Evolutionary conservation across 2,888 invertebrate species (phyloP).

Genomic region (Luperina testacea): DNA sequence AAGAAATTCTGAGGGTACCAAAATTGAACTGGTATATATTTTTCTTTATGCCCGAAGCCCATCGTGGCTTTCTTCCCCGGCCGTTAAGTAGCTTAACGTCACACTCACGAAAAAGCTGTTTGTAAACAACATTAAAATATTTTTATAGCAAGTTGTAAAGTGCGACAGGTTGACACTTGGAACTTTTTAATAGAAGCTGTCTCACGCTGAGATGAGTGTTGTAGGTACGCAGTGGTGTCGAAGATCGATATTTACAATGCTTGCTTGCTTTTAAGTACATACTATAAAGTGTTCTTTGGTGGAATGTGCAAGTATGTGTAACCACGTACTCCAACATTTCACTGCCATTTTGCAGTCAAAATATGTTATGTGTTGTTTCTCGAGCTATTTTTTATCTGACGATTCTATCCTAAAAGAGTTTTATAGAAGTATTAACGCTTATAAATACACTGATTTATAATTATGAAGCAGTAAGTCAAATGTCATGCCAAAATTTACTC

Average conservation of each 20-base stretch:
- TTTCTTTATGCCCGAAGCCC: slow-evolving; percentile 48
- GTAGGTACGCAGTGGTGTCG: slow-evolving; percentile 22
- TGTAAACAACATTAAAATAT: slow-evolving; percentile 67
- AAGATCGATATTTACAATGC: slow-evolving; percentile 36
- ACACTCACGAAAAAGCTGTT: slow-evolving; percentile 55
- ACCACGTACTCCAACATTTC: not conserved
- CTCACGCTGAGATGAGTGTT: slow-evolving; percentile 33
- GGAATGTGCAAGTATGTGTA: not conserved
- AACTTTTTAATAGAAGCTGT: slow-evolving; percentile 60
- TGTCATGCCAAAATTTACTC: not conserved
- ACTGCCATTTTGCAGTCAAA: not conserved
- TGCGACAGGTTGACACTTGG: slow-evolving; percentile 58
- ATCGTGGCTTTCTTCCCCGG: slow-evolving; percentile 33
- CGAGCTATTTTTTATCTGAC: not conserved
- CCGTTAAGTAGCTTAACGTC: slow-evolving; percentile 61
- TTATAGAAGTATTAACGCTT: too few species aligned
- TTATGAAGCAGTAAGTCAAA: not conserved
- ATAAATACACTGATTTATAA: too few species aligned
- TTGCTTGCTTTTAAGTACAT: slow-evolving; percentile 5
- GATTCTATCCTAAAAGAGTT: not conserved
- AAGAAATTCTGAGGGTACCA: slow-evolving; percentile 63
- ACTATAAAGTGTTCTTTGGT: not conserved
- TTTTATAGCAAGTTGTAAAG: slow-evolving; percentile 61
- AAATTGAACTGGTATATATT: slow-evolving; percentile 63
- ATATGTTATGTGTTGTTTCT: not conserved